phyloP scores from a whole-genome alignment of 2,113 vertebrate genomes.

The Rafetus swinhoei region DNA sequence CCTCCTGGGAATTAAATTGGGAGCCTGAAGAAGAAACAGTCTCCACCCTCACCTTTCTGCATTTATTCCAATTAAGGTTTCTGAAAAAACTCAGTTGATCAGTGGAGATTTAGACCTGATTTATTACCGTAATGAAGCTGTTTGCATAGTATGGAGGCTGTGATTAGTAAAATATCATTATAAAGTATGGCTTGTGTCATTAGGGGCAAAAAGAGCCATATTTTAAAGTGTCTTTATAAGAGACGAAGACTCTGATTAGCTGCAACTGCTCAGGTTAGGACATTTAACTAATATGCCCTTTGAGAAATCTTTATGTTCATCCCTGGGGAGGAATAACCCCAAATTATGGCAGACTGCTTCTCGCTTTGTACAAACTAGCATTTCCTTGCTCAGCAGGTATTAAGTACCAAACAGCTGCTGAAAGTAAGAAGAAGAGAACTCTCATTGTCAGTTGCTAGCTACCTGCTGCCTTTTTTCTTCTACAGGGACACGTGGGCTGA shows the following conservation, averaged over 20 bases:
- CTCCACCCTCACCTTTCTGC: neutral
- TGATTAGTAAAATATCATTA: conserved; percentile 16
- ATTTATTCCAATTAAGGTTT: neutral
- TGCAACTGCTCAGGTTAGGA: neutral
- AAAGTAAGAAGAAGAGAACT: neutral
- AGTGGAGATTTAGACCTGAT: neutral
- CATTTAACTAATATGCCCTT: neutral
- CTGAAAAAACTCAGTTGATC: neutral
- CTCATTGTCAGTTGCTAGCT: neutral
- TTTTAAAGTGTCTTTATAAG: conserved; percentile 10
- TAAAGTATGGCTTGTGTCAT: neutral
- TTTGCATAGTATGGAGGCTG: neutral
- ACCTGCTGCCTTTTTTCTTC: accelerated
- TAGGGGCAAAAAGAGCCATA: neutral
- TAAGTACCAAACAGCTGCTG: no score
- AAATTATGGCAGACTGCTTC: neutral
- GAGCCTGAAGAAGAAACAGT: neutral
- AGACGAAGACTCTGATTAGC: neutral
- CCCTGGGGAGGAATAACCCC: neutral
- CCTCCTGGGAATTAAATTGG: neutral
- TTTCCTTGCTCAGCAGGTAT: neutral
- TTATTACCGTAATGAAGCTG: neutral
- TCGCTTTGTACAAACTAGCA: neutral
- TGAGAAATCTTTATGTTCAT: neutral
- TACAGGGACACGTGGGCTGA: neutral